Evolutionary conservation across 2,113 vertebrate species (phyloP), one percentile per base, ranked within the genome.

Genomic region (Spermophilus dauricus): DNA sequence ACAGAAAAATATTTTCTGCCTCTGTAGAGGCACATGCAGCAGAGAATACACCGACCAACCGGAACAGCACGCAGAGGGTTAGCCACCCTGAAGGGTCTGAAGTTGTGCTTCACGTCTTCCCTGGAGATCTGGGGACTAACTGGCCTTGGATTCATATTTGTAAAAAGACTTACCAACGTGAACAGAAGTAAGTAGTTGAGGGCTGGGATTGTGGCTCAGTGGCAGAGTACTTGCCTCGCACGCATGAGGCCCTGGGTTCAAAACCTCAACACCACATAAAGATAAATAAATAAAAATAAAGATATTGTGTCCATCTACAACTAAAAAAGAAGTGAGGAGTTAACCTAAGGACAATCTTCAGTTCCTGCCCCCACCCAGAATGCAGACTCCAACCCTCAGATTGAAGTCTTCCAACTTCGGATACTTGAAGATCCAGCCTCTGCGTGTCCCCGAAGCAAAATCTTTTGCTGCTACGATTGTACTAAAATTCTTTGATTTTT

Each of bases 71-170:
- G 39, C 37, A 67, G 53, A 58, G 53, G 1, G 2, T 70, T 37
- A 51, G 51, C 30, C 51, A 81, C 37, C 63, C 65, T 24, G 42
- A 37, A 61, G 6, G 24, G 30, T 94, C 78, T 91, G 72, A n/a
- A 39, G 84, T n/a, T 61, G 77, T 75, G 86, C n/a, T 82, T 92
- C 56, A 48, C 75, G 34, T 85, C 32, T 63, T 96, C 70, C 77
- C 32, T 48, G 56, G 26, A 80, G 32, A 32, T 48, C 18, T 94
- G 48, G 56, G n/a, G 48, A 45, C 53, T 58, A 26, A 69, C 10
- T 4, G 39, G 20, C 56, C 16, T 83, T 39, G 58, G 1, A 4
- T 75, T 90, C 56, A 32, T 69, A 37, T 89, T 65, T 26, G 39
- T 63, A 32, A 42, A 63, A 73, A 91, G 45, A 58, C 34, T 65